phyloP scores from a whole-genome alignment of 2,888 invertebrate species.

The Tinea trinotella region DNA sequence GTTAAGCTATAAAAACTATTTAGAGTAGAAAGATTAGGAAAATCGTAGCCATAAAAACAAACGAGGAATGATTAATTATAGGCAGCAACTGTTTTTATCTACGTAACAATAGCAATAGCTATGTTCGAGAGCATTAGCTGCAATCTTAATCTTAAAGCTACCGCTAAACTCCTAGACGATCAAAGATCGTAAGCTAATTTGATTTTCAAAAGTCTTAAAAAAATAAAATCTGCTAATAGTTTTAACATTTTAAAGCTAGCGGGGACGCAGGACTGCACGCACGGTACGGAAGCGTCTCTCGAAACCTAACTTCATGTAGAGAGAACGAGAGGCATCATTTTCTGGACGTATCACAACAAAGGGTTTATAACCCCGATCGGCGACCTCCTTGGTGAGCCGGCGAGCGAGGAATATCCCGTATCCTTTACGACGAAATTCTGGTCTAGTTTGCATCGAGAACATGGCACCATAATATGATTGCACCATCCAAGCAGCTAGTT shows the following conservation, averaged over 20 bases:
- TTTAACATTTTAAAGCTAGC: slow-evolving; percentile 46
- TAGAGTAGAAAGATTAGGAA: neutral
- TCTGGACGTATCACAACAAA: slow-evolving; percentile 89
- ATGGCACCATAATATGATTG: slow-evolving; percentile 93
- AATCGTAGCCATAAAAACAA: neutral
- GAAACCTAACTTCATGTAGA: slow-evolving; percentile 88
- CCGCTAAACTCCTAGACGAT: slow-evolving; percentile 66
- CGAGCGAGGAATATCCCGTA: slow-evolving; percentile 83
- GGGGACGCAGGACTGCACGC: slow-evolving; percentile 80
- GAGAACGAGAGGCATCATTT: slow-evolving; percentile 87
- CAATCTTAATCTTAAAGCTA: slow-evolving; percentile 58
- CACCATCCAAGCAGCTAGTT: slow-evolving; percentile 91
- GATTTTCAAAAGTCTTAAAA: slow-evolving; percentile 69
- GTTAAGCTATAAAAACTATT: neutral
- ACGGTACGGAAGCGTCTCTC: slow-evolving; percentile 85
- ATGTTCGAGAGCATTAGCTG: slow-evolving; percentile 55
- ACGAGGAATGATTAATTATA: neutral
- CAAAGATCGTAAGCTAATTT: slow-evolving; percentile 68
- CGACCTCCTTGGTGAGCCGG: slow-evolving; percentile 76
- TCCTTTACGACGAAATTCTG: slow-evolving; percentile 81
- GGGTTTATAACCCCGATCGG: slow-evolving; percentile 83
- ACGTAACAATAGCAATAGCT: slow-evolving; percentile 13
- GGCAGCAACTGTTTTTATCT: slow-evolving; percentile 11
- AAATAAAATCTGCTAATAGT: slow-evolving; percentile 70
- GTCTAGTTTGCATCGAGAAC: slow-evolving; percentile 92